phyloP scores from a whole-genome alignment of 2,113 vertebrate genomes.

The Hymenochirus boettgeri region DNA sequence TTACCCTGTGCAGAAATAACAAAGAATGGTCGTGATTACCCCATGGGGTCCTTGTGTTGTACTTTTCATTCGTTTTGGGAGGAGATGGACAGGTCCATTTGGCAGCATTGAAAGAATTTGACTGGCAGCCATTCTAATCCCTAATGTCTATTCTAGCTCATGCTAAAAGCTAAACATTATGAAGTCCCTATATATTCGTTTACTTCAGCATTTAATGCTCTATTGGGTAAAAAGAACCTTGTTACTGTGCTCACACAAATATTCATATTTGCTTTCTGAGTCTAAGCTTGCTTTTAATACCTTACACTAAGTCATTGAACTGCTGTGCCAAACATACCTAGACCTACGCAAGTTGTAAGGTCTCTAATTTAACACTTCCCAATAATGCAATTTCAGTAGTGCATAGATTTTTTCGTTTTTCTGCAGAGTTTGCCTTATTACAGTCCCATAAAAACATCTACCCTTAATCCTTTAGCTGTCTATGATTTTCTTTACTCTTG shows the following conservation, averaged over 20 bases:
- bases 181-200: background rate
- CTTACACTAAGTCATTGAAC: too few species aligned
- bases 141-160: conserved; percentile 33
- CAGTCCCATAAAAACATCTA: too few species aligned
- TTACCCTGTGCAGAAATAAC: conserved; percentile 39
- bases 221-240: background rate
- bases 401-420: too few species aligned
- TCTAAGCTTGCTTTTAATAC: too few species aligned
- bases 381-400: too few species aligned
- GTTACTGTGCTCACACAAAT: background rate
- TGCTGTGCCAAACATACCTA: too few species aligned
- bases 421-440: too few species aligned
- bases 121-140: conserved; percentile 40
- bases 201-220: conserved; percentile 1
- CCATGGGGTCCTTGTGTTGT: conserved; percentile 42
- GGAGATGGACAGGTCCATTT: conserved; percentile 42
- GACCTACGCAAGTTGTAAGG: too few species aligned
- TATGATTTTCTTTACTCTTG: too few species aligned
- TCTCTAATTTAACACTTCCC: too few species aligned
- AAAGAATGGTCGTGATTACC: conserved; percentile 40
- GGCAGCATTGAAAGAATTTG: conserved; percentile 40
- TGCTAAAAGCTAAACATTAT: conserved; percentile 34
- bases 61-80: conserved; percentile 41
- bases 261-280: too few species aligned
- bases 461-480: too few species aligned